phyloP scores from a whole-genome alignment of 1,140 invertebrate species.

The Bombus affinis region DNA sequence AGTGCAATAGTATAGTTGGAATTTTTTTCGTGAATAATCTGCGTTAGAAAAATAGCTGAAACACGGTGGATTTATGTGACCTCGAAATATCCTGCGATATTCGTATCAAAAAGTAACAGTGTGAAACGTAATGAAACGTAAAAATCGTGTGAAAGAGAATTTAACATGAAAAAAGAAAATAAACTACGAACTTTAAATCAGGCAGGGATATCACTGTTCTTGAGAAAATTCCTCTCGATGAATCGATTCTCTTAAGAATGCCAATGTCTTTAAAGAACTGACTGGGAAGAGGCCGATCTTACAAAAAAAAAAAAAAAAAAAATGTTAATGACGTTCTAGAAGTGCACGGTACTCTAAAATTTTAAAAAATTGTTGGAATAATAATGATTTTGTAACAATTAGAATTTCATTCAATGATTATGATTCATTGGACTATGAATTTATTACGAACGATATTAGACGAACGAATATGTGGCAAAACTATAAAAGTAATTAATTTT shows the following conservation, averaged over 20 bases:
- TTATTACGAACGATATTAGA: too few species aligned
- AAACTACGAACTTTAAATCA: background rate
- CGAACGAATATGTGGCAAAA: background rate
- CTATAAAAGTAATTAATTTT: too few species aligned
- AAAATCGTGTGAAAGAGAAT: background rate
- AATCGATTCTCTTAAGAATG: background rate
- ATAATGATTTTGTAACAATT: background rate
- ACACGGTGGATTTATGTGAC: too few species aligned
- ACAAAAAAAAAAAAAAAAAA: rapidly evolving
- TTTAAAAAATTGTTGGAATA: background rate
- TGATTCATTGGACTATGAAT: too few species aligned
- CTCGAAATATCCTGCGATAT: background rate
- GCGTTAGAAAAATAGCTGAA: too few species aligned
- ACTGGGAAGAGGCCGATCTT: background rate
- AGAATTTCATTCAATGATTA: background rate
- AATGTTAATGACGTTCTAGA: background rate
- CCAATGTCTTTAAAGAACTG: background rate
- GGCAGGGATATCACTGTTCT: background rate
- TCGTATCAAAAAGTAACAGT: background rate
- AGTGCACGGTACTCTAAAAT: too few species aligned
- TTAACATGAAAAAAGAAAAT: background rate
- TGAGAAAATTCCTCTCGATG: background rate
- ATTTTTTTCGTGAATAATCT: background rate
- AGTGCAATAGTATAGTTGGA: background rate
- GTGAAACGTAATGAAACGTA: background rate